These are phyloP conservation scores for Pseudeuparius sepicola DNA, from an alignment of 2,888 invertebrate genomes.

Conservation along the genomic window DNA sequence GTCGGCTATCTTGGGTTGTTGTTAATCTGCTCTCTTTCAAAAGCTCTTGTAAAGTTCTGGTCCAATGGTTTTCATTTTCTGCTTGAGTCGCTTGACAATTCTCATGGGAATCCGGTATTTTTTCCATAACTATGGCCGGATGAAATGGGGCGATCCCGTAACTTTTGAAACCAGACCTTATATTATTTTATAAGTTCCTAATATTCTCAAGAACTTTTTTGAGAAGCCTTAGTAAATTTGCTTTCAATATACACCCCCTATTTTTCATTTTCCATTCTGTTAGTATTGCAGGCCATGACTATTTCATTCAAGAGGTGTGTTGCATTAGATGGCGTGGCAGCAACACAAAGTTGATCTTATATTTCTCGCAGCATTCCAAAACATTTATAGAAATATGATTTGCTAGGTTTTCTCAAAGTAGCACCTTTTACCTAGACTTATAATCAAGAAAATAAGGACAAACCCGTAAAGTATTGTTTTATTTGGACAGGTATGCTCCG, in stretches of 20 bases:
- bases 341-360: too few species aligned
- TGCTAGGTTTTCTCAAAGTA: too few species aligned
- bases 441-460: too few species aligned
- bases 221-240: constrained; percentile 13
- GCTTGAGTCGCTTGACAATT: too few species aligned
- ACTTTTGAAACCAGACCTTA: constrained; percentile 9
- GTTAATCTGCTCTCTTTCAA: constrained; percentile 7
- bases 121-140: constrained; percentile 8
- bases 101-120: constrained; percentile 4
- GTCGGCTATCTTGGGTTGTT: constrained; percentile 5
- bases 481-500: too few species aligned
- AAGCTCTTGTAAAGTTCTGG: constrained; percentile 7
- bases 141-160: constrained; percentile 11
- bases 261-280: constrained; percentile 14
- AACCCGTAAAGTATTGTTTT: too few species aligned
- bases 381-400: too few species aligned
- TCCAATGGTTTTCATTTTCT: constrained; percentile 7
- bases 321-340: too few species aligned
- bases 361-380: too few species aligned
- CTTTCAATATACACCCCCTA: constrained; percentile 12
- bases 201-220: constrained; percentile 12
- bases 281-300: too few species aligned
- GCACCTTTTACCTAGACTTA: too few species aligned
- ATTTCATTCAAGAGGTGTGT: too few species aligned
- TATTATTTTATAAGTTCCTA: constrained; percentile 10